These are phyloP conservation scores for Vanessa tameamea DNA, from an alignment of 1,140 invertebrate genomes.

Conservation along the genomic window DNA sequence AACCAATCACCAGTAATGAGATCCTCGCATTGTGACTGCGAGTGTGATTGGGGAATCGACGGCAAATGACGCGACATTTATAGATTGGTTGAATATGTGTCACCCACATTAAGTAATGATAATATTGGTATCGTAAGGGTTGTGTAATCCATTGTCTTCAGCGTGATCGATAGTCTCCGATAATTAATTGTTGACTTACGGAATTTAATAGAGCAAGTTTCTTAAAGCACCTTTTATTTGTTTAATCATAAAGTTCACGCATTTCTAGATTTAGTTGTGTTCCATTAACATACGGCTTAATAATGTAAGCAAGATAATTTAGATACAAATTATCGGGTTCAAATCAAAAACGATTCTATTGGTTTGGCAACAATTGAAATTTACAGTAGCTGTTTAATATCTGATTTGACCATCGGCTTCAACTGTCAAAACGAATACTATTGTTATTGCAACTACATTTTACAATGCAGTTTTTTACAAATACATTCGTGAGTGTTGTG, in stretches of 20 bases:
- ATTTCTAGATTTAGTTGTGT: background rate
- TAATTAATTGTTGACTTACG: constrained; percentile 7
- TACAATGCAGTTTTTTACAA: no score
- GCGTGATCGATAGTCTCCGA: constrained; percentile 8
- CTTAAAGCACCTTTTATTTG: background rate
- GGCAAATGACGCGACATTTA: constrained; percentile 43
- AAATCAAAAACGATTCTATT: no score
- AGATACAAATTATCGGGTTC: no score
- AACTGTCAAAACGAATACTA: no score
- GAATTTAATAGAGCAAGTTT: background rate
- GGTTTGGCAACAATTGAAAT: no score
- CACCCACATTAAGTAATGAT: constrained; percentile 31
- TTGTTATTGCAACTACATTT: no score
- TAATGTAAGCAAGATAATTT: no score
- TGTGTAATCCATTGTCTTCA: constrained; percentile 16
- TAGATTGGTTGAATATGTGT: constrained; percentile 34
- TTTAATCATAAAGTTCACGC: background rate
- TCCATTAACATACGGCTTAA: no score
- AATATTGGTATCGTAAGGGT: constrained; percentile 17
- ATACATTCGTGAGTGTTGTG: no score
- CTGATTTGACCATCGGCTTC: no score
- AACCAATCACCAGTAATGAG: constrained; percentile 60
- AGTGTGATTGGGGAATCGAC: constrained; percentile 33
- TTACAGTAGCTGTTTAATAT: no score
- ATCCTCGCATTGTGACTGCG: constrained; percentile 44